These are phyloP conservation scores for Sinohyriopsis cumingii DNA, from an alignment of 2,888 invertebrate genomes.

Conservation along the genomic window DNA sequence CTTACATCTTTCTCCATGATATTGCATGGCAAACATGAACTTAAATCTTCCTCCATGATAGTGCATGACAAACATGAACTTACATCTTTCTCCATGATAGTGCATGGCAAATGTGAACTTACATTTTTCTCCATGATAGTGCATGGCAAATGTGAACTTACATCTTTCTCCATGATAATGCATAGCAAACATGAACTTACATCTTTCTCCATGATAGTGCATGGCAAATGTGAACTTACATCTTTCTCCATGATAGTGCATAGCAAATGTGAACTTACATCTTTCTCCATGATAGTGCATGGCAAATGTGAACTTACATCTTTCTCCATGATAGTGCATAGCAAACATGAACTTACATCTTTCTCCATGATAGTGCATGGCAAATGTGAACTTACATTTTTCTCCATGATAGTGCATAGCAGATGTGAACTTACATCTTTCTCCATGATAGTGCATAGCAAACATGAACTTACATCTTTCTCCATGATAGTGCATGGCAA, in stretches of 20 bases:
- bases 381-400: conserved; percentile 78
- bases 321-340: conserved; percentile 98
- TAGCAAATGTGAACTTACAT: conserved; percentile 73
- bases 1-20: conserved; percentile 95
- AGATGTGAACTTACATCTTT: conserved; percentile 80
- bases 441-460: conserved; percentile 82
- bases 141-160: conserved; percentile 75
- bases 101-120: conserved; percentile 77
- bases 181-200: conserved; percentile 76
- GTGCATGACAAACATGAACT: conserved; percentile 79
- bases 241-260: conserved; percentile 99
- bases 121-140: conserved; percentile 98
- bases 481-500: too few species aligned
- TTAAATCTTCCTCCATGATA: conserved; percentile 94
- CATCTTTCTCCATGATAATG: conserved; percentile 98
- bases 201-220: conserved; percentile 99
- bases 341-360: conserved; percentile 76
- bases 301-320: conserved; percentile 75
- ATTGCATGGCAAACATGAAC: conserved; percentile 79
- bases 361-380: conserved; percentile 97
- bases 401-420: conserved; percentile 95
- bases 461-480: too few species aligned
- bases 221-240: conserved; percentile 73
- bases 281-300: conserved; percentile 99
- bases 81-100: conserved; percentile 96